Evolutionary conservation across 2,888 invertebrate genomes (phyloP).

Genomic region (Sclerodermus sp.): DNA sequence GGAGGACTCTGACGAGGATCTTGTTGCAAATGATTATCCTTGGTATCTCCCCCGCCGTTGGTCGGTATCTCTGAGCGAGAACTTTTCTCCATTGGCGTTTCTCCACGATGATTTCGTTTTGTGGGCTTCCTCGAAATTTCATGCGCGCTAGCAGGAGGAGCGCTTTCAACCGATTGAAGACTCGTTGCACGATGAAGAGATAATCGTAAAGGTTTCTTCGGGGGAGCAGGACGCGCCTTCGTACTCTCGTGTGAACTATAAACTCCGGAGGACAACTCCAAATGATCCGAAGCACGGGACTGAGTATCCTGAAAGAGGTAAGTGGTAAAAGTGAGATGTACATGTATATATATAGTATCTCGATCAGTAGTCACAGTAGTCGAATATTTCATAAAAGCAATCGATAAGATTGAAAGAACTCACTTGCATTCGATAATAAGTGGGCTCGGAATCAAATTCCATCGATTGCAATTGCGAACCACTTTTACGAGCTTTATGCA

Average conservation of each 20-base stretch:
- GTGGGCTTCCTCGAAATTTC: conserved; percentile 60
- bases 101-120: conserved; percentile 65
- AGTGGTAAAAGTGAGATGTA: background rate
- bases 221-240: conserved; percentile 74
- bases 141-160: conserved; percentile 44
- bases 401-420: no score
- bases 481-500: conserved; percentile 40
- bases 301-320: conserved; percentile 46
- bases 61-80: conserved; percentile 28
- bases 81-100: conserved; percentile 45
- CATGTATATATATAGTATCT: background rate
- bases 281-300: conserved; percentile 42
- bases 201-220: conserved; percentile 80
- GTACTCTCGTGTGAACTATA: conserved; percentile 49
- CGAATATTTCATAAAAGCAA: no score
- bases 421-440: conserved; percentile 60
- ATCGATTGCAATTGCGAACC: conserved; percentile 61
- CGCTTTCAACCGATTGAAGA: conserved; percentile 70
- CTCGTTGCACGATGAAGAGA: conserved; percentile 83
- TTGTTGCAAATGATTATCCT: conserved; percentile 16
- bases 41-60: conserved; percentile 26
- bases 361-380: no score
- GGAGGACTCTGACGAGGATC: conserved; percentile 28
- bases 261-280: conserved; percentile 29
- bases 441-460: conserved; percentile 78